Percentiles rank a stretch among this genome's conserved stretches.
Evolutionary conservation across 2,113 vertebrate species (phyloP).

Genomic region (Rhabdomys dilectus): DNA sequence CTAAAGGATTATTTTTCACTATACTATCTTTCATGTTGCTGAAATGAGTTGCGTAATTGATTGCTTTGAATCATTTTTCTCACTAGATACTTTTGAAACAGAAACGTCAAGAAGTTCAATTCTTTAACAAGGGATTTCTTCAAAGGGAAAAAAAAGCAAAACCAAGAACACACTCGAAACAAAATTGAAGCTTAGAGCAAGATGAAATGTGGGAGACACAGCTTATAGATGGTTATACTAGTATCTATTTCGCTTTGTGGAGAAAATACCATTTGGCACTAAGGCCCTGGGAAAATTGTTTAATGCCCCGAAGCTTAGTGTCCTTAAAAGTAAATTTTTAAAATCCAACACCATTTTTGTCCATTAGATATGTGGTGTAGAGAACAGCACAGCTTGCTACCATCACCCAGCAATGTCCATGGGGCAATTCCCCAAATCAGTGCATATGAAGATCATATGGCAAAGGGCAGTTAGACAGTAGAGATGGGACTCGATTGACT

Average conservation of each 20-base stretch:
- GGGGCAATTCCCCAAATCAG: neutral
- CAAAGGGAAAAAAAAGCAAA: slow-evolving; percentile 46
- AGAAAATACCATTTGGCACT: neutral
- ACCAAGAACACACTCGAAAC: neutral
- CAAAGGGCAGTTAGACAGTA: neutral
- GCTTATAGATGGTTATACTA: neutral
- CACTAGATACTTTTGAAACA: slow-evolving; percentile 22
- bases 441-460: neutral
- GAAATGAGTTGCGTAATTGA: neutral
- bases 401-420: neutral
- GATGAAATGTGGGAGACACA: neutral
- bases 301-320: neutral
- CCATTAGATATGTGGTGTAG: neutral
- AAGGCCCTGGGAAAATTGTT: neutral
- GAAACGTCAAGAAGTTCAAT: neutral
- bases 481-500: neutral
- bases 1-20: slow-evolving; percentile 34
- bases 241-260: neutral
- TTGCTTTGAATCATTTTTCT: slow-evolving; percentile 30
- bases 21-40: slow-evolving; percentile 3
- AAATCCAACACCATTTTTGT: neutral
- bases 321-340: neutral
- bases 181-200: slow-evolving; percentile 25
- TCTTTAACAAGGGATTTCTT: slow-evolving; percentile 50
- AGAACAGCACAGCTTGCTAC: neutral